Percentiles rank a stretch among this genome's conserved stretches.
Evolutionary conservation across 2,113 vertebrate genomes (phyloP).

Genomic region (Phaethon lepturus): DNA sequence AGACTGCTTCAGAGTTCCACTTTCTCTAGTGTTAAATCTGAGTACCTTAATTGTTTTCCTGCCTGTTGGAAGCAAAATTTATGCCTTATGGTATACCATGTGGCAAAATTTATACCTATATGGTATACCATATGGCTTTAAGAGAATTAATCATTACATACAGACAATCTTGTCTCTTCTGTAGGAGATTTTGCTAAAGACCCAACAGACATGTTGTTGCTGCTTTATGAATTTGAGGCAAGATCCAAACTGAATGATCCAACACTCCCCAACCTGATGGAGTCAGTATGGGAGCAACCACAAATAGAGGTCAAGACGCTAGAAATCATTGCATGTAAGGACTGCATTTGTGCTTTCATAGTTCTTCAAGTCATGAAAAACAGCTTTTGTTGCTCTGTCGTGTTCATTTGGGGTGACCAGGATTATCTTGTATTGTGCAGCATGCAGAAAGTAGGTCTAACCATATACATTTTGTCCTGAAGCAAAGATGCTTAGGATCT

Average conservation of each 20-base stretch:
- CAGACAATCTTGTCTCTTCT: background rate
- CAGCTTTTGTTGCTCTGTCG: background rate
- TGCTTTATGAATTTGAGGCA: constrained; percentile 93
- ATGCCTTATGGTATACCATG: background rate
- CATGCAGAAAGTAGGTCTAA: background rate
- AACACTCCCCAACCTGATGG: constrained; percentile 79
- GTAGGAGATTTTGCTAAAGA: constrained; percentile 82
- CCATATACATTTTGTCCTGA: background rate
- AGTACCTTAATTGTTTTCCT: background rate
- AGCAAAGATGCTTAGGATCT: background rate
- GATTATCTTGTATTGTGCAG: background rate
- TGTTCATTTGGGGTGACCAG: background rate
- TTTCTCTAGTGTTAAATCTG: background rate
- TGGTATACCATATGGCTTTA: background rate
- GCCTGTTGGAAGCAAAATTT: background rate
- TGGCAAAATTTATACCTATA: background rate
- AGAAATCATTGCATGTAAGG: constrained; percentile 88
- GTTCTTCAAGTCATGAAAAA: background rate
- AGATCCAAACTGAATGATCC: constrained; percentile 89
- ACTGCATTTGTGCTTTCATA: background rate
- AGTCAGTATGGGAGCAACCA: constrained; percentile 85
- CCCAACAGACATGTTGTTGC: constrained; percentile 84
- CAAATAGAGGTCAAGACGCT: constrained; percentile 82
- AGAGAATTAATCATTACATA: background rate
- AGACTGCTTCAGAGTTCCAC: background rate